phyloP scores from a whole-genome alignment of 1,140 invertebrate species.

The Eciton burchellii region DNA sequence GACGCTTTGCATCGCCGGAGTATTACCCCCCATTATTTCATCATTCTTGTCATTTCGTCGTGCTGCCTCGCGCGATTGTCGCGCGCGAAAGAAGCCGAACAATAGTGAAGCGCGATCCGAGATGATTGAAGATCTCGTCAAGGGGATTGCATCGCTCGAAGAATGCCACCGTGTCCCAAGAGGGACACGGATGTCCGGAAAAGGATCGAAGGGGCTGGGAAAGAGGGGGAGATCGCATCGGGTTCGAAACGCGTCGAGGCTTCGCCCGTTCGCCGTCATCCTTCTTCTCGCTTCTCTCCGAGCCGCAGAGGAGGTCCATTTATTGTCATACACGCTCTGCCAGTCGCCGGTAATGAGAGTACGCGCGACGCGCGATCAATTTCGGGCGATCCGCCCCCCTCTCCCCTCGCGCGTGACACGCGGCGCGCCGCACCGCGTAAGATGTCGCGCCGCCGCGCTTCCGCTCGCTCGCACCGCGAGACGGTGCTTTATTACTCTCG shows the following conservation, averaged over 20 bases:
- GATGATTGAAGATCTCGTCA: neutral
- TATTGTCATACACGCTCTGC: slow-evolving; percentile 66
- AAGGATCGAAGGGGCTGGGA: too few species aligned
- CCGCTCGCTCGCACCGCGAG: slow-evolving; percentile 3
- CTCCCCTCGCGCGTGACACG: slow-evolving; percentile 6
- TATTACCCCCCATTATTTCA: too few species aligned
- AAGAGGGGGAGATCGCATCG: neutral
- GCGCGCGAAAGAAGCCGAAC: too few species aligned
- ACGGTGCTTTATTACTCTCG: slow-evolving; percentile 66
- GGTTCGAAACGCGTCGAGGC: neutral
- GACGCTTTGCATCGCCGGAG: too few species aligned
- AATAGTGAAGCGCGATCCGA: too few species aligned
- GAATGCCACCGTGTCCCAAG: neutral
- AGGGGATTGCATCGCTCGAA: neutral
- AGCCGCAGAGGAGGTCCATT: slow-evolving; percentile 70
- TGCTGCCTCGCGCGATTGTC: too few species aligned
- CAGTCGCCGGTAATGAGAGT: slow-evolving; percentile 71
- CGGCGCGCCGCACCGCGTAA: slow-evolving; percentile 66
- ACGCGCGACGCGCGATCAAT: slow-evolving; percentile 73
- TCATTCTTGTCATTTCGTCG: too few species aligned
- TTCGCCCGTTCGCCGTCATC: neutral
- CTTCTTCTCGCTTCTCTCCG: neutral
- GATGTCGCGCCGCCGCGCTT: slow-evolving; percentile 66
- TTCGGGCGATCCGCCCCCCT: slow-evolving; percentile 70
- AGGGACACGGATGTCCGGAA: neutral